phyloP scores from a whole-genome alignment of 2,113 vertebrate genomes.

The Gallinago jamesoni region DNA sequence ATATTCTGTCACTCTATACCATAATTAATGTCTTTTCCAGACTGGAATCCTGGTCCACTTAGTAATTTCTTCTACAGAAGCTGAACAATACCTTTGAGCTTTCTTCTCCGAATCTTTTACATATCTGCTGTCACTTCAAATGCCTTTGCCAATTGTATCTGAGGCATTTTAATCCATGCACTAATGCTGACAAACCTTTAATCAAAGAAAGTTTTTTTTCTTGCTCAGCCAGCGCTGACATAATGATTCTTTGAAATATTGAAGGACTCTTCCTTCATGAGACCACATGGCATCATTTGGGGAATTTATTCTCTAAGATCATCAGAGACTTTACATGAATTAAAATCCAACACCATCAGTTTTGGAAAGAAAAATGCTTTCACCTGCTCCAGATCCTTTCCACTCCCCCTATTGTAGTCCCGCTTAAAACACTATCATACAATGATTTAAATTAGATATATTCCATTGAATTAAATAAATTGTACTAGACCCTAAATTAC shows the following conservation, averaged over 20 bases:
- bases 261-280: background rate
- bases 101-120: background rate
- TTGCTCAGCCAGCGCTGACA: background rate
- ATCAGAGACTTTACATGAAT: background rate
- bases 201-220: background rate
- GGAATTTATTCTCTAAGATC: background rate
- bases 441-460: background rate
- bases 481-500: background rate
- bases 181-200: background rate
- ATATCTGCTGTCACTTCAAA: background rate
- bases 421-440: background rate
- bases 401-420: background rate
- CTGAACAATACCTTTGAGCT: background rate
- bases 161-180: background rate
- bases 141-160: background rate
- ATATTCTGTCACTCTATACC: background rate
- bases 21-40: background rate
- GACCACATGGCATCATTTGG: background rate
- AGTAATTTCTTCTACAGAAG: background rate
- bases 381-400: background rate
- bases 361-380: background rate
- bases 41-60: background rate
- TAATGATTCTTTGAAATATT: background rate
- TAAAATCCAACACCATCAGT: background rate
- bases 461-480: background rate